Base-by-base conservation (phyloP, 2,797 vertebrate genomes). In the Hemitrygon akajei region DNA sequence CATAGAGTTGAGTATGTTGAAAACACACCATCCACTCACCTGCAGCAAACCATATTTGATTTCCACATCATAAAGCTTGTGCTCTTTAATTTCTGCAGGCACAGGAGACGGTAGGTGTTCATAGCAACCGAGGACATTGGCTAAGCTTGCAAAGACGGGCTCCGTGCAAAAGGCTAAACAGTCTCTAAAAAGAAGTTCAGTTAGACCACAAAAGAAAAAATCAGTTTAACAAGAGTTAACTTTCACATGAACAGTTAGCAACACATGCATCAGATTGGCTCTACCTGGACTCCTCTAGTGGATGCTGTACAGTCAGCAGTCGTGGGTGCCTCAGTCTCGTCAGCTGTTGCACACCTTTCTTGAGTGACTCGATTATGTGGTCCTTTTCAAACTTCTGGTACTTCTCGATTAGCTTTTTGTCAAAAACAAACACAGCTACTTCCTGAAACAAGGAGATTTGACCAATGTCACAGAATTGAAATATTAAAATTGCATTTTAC, bases 381-480 rank as follows among this genome's bases (percentile, higher is more conserved):
- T 99, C 99, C 96, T 99, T 99, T 94, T 99, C 99, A 96, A 98
- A 99, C 96, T 99, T 99, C 96, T 98, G 98, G 95, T 98, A 98
- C 95, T 98, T 98, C 94, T 99, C 99, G 77, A 98, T 97, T 94
- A 98, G 95, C 95, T 99, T 99, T 97, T 99, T 99, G 95, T 99
- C 99, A 95, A 99, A 99, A 94, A 99, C 99, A 96, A 99, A 99
- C 95, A 99, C 99, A 47, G 98, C 98, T 94, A 99, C 99, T 96
- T 99, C 99, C 99, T 99, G 96, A n/a, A 93, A 89, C 76, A 92
- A 1, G 1, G 77, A 82, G 14, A 12, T 20, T 34, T 18, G 20
- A 37, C 69, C 7, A 2, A 89, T 69, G n/a, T 16, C 25, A 22
- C n/a, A 25, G 60, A 69, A 34, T 34, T 69, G 86, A 40, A 37